A percentile compares a stretch with the other conserved stretches of the same genome.
Conservation (phyloP, 30 jellyfish, hydroid and myxozoan species). For the Cassiopea andromeda region DNA sequence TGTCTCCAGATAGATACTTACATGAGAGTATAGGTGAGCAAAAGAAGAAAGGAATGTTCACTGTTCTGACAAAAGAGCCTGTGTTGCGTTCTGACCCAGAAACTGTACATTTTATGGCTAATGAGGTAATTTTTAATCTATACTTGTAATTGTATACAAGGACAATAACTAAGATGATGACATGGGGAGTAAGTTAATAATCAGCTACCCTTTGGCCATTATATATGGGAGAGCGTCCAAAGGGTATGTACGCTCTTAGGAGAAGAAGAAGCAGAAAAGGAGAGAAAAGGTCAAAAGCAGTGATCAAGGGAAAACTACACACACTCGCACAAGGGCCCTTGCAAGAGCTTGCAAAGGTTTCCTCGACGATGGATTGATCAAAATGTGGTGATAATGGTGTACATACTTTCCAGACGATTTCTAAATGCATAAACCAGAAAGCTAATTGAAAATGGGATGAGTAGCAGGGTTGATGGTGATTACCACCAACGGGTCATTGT, state of each 20-base stretch:
- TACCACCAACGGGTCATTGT: background rate
- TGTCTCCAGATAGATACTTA: constrained; percentile 87
- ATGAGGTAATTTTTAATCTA: constrained; percentile 57
- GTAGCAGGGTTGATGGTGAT: background rate
- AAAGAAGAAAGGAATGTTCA: constrained; percentile 72
- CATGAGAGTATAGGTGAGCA: constrained; percentile 75
- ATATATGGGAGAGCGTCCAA: background rate
- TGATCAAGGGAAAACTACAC: background rate
- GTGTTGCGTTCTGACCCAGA: constrained; percentile 77
- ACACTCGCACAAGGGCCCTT: background rate
- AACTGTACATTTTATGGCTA: constrained; percentile 65
- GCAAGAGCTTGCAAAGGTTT: background rate
- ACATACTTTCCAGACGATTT: constrained; percentile 6
- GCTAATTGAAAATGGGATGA: background rate
- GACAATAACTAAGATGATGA: background rate
- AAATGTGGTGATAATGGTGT: background rate
- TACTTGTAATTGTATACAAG: background rate
- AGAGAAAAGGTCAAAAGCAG: background rate
- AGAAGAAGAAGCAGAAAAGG: background rate
- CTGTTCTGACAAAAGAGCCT: constrained; percentile 96
- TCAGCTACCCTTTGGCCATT: constrained; percentile 1
- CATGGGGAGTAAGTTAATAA: constrained; percentile 2
- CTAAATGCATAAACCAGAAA: background rate
- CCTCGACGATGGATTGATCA: background rate
- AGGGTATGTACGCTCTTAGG: background rate